phyloP scores from a whole-genome alignment of 23 tunicate genomes.

The Halocynthia roretzi region DNA sequence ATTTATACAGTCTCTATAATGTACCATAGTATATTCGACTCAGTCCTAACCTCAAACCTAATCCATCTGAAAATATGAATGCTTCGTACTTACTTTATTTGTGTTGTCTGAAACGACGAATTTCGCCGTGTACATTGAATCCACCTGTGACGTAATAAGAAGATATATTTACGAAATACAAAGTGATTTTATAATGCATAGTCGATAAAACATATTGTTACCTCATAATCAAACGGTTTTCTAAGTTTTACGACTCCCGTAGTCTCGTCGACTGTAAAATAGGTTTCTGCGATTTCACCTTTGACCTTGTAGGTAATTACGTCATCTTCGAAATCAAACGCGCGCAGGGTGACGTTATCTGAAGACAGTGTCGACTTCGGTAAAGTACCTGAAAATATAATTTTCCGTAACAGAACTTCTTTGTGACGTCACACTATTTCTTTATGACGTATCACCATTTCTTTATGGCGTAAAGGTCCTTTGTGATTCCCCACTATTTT shows the following conservation, averaged over 20 bases:
- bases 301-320: slow-evolving; percentile 31
- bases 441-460: not conserved
- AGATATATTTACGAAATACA: not conserved
- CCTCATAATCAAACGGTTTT: slow-evolving; percentile 59
- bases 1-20: too few relatives aligned
- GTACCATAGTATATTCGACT: too few relatives aligned
- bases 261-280: slow-evolving; percentile 58
- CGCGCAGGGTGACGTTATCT: slow-evolving; percentile 26
- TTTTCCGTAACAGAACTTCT: not conserved
- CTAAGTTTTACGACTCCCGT: slow-evolving; percentile 58
- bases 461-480: too few relatives aligned
- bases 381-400: slow-evolving; percentile 28
- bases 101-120: slow-evolving; percentile 38
- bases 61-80: too few relatives aligned
- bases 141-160: slow-evolving; percentile 29
- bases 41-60: too few relatives aligned
- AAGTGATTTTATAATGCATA: not conserved
- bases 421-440: not conserved
- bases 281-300: slow-evolving; percentile 33
- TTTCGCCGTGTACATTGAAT: slow-evolving; percentile 27
- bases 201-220: not conserved
- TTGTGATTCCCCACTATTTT: too few relatives aligned
- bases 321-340: slow-evolving; percentile 9
- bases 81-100: slow-evolving; percentile 18
- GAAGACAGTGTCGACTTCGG: slow-evolving; percentile 15